Conservation (phyloP, 2,888 invertebrate species). For the Macroteleia sp. region DNA sequence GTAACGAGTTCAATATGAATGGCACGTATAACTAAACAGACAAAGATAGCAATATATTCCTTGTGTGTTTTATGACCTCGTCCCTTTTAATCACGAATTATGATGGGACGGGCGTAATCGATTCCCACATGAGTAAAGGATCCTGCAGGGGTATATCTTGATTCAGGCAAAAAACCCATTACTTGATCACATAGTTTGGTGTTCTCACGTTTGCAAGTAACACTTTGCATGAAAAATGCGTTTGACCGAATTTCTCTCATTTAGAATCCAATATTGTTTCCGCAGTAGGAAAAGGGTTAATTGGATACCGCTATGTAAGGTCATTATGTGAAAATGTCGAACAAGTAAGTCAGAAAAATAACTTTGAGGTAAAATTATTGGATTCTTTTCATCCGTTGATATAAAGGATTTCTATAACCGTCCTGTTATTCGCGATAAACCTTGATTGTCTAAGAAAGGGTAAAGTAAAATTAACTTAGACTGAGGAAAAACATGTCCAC, state of each 20-base stretch:
- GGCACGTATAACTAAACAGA: too few species aligned
- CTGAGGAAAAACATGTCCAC: too few species aligned
- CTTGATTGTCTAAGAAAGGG: neutral
- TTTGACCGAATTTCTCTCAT: slow-evolving; percentile 6
- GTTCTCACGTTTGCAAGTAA: neutral
- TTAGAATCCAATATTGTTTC: slow-evolving; percentile 17
- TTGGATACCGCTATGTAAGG: slow-evolving; percentile 8
- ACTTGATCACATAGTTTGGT: neutral
- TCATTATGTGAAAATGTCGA: neutral
- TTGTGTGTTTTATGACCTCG: too few species aligned
- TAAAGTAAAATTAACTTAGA: too few species aligned
- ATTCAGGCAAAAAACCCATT: neutral
- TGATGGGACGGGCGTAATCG: too few species aligned
- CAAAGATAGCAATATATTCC: too few species aligned
- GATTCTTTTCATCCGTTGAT: neutral
- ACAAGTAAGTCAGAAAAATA: neutral
- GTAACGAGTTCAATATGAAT: too few species aligned
- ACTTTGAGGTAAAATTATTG: slow-evolving; percentile 7
- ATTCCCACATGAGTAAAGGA: too few species aligned
- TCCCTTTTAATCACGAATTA: too few species aligned
- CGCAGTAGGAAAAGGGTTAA: neutral
- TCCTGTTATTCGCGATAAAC: neutral
- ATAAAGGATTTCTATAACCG: neutral
- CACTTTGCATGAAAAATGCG: neutral
- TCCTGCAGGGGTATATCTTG: too few species aligned